Percentiles rank a stretch among this genome's conserved stretches.
These are phyloP conservation scores for Macroglossus sobrinus DNA, from an alignment of 2,113 vertebrate genomes.

Conservation along the genomic window DNA sequence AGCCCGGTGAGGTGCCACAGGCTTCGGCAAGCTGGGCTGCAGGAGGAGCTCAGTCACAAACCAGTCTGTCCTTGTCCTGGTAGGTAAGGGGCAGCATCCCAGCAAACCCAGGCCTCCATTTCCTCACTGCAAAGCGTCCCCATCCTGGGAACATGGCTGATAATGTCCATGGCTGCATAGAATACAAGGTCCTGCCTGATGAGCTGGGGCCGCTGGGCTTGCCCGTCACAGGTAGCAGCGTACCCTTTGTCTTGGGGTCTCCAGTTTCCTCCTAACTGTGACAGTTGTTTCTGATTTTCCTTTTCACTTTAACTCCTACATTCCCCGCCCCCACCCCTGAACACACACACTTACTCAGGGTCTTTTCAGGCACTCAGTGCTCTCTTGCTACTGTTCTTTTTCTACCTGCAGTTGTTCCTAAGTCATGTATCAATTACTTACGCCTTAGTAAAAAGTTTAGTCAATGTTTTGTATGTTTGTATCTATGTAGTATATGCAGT, in stretches of 20 bases:
- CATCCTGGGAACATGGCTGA: neutral
- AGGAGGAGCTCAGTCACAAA: neutral
- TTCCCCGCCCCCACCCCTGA: neutral
- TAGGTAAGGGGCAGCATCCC: neutral
- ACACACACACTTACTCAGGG: neutral
- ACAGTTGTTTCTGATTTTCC: neutral
- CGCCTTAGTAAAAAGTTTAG: neutral
- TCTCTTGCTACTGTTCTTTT: neutral
- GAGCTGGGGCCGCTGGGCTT: neutral
- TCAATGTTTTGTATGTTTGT: neutral
- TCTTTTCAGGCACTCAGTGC: neutral
- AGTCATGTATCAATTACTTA: neutral
- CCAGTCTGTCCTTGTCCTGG: neutral
- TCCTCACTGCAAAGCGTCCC: neutral
- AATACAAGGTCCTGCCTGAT: neutral
- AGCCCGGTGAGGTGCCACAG: neutral
- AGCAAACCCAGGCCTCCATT: neutral
- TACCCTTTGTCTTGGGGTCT: neutral
- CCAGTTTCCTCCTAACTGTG: neutral
- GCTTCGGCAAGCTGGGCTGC: neutral
- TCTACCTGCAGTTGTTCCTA: neutral
- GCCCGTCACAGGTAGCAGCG: rapidly evolving
- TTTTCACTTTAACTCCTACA: neutral
- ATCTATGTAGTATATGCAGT: neutral
- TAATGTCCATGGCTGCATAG: rapidly evolving